phyloP scores from a whole-genome alignment of 2,888 invertebrate genomes.

The Dicranocentrus wangi region DNA sequence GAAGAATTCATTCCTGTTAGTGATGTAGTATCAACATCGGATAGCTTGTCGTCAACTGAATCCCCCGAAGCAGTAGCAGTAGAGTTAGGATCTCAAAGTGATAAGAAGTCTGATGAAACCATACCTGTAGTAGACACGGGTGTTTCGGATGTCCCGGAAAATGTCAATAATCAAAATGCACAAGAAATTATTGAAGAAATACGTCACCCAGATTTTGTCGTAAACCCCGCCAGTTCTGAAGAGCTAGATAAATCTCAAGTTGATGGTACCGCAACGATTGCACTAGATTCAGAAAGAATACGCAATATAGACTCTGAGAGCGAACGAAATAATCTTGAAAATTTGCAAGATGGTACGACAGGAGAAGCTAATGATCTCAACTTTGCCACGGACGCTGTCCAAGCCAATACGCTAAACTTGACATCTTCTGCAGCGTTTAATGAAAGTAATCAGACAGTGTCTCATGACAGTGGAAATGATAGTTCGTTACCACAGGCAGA shows the following conservation, averaged over 20 bases:
- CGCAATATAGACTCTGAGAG: too few species aligned
- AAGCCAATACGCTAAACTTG: too few species aligned
- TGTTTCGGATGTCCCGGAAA: background rate
- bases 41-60: slow-evolving; percentile 11
- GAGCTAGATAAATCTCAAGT: background rate
- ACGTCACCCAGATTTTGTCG: background rate
- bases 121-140: background rate
- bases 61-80: background rate
- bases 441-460: slow-evolving; percentile 12
- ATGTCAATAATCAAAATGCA: background rate
- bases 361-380: slow-evolving; percentile 21
- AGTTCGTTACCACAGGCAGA: background rate
- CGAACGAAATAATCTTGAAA: background rate
- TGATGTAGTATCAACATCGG: slow-evolving; percentile 5
- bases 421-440: background rate
- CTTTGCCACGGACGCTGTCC: background rate
- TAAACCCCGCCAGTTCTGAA: background rate
- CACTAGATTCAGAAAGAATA: too few species aligned
- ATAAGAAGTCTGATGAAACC: slow-evolving; percentile 48
- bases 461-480: background rate
- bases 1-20: slow-evolving; percentile 64
- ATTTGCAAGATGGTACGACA: background rate
- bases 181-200: background rate
- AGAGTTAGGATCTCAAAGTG: slow-evolving; percentile 41
- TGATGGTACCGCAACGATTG: background rate